Evolutionary conservation across 35 echinoderm and acorn worm genomes (phyloP).

Genomic region (Stichopus chloronotus): DNA sequence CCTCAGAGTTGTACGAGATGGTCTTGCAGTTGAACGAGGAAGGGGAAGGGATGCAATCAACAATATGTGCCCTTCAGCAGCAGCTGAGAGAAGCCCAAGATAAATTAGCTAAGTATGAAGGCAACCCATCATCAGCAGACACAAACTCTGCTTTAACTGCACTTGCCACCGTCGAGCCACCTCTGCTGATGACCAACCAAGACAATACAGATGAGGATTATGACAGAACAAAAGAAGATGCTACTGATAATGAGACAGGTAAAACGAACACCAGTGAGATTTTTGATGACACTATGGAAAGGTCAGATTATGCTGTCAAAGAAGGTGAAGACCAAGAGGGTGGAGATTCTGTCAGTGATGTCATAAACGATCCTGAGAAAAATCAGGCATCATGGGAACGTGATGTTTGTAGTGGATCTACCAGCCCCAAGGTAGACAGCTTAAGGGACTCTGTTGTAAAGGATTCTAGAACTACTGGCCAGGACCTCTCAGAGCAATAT

Average conservation of each 20-base stretch:
- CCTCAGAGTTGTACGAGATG: constrained; percentile 94
- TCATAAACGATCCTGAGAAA: constrained; percentile 24
- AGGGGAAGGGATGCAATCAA: constrained; percentile 97
- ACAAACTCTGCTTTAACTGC: not conserved
- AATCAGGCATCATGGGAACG: not conserved
- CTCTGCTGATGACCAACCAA: not conserved
- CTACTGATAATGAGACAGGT: not conserved
- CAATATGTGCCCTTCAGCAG: constrained; percentile 93
- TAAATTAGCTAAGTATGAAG: constrained; percentile 50
- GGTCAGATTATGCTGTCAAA: not conserved
- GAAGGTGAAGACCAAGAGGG: constrained; percentile 2
- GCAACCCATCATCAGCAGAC: not conserved
- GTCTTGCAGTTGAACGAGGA: constrained; percentile 96
- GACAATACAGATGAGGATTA: constrained; percentile 3
- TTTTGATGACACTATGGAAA: constrained; percentile 12
- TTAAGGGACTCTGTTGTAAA: constrained; percentile 2
- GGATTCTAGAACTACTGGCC: constrained; percentile 15
- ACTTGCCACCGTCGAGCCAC: constrained; percentile 4
- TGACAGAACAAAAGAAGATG: constrained; percentile 31
- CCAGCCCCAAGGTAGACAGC: not conserved
- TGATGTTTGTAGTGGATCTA: not conserved
- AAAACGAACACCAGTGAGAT: not conserved
- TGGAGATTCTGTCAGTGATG: not conserved
- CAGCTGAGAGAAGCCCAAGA: constrained; percentile 86
- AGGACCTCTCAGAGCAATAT: constrained; percentile 44